Evolutionary conservation across 2,797 vertebrate species (phyloP).

Genomic region (Pangasius sanitwongsei): DNA sequence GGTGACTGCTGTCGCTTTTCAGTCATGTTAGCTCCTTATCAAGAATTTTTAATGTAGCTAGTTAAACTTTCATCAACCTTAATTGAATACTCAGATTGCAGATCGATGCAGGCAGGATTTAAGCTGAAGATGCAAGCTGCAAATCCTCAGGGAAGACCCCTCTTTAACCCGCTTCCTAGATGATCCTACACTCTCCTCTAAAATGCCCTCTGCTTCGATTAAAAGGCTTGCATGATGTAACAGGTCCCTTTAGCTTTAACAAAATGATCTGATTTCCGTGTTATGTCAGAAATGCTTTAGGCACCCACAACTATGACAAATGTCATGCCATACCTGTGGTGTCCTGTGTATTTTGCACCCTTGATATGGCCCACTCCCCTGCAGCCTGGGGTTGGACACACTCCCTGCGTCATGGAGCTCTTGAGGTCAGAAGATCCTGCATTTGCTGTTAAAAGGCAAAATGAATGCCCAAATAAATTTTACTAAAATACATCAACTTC

Average conservation of each 20-base stretch:
- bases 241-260: background rate
- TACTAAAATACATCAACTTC: background rate
- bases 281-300: background rate
- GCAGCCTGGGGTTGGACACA: conserved; percentile 79
- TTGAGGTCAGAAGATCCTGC: conserved; percentile 65
- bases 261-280: background rate
- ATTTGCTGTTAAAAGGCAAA: conserved; percentile 34
- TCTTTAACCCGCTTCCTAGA: background rate
- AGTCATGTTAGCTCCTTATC: background rate
- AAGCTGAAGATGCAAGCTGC: conserved; percentile 13
- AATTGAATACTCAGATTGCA: background rate
- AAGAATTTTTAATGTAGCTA: background rate
- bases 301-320: background rate
- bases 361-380: conserved; percentile 79
- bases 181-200: background rate
- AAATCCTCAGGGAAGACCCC: conserved; percentile 6
- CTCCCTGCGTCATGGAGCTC: conserved; percentile 69
- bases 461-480: background rate
- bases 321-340: conserved; percentile 70
- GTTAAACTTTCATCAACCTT: background rate
- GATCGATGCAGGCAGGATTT: conserved; percentile 11
- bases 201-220: background rate
- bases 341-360: conserved; percentile 79
- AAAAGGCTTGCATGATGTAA: background rate
- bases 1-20: background rate